Base-by-base conservation (phyloP, 2,113 vertebrate species). In the Pseudonaja textilis region DNA sequence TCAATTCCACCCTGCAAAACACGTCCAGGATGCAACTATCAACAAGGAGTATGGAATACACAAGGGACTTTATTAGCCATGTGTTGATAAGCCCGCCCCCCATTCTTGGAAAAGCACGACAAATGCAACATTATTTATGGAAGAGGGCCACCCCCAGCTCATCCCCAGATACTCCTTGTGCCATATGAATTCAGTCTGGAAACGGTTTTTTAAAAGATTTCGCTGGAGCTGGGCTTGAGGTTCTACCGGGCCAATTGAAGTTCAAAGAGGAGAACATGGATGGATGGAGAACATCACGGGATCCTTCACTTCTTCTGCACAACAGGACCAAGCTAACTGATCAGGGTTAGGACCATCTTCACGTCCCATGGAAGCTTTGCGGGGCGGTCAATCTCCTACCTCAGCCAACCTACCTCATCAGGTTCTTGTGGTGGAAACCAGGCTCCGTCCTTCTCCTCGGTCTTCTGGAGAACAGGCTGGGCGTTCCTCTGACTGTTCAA, bases 201-300 rank as follows among this genome's bases (percentile, higher is more conserved):
- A 34, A 8, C 0, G 16, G 2, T 7, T 39, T 81, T 81, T 81
- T 81, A 3, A 81, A 18, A 18, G 34, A 20, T 39, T 22, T 7
- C 3, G 69, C 18, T 39, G 69, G 5, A 39, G n/a, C 18, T 39
- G 34, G 16, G 91, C 59, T 10, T 56, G 23, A 11, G 16, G 29
- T 29, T 69, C 57, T 61, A 29, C n/a, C 29, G 56, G 93, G 89
- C 95, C 95, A 95, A 95, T 92, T 88, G 92, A 10, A 34, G 45
- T 22, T 34, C 8, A 12, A 52, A 22, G 12, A 39, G n/a, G 59
- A 12, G 50, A 52, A 52, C 11, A 12, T 52, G 50, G 69, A 39
- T 12, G 25, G 39, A 11, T n/a, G 1, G 39, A 11, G 1, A 2
- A 10, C 34, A 45, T n/a, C 87, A 39, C 3, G 93, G 93, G 92